Base-by-base conservation (phyloP, 2,797 vertebrate species). In the Diglossa cyanea region DNA sequence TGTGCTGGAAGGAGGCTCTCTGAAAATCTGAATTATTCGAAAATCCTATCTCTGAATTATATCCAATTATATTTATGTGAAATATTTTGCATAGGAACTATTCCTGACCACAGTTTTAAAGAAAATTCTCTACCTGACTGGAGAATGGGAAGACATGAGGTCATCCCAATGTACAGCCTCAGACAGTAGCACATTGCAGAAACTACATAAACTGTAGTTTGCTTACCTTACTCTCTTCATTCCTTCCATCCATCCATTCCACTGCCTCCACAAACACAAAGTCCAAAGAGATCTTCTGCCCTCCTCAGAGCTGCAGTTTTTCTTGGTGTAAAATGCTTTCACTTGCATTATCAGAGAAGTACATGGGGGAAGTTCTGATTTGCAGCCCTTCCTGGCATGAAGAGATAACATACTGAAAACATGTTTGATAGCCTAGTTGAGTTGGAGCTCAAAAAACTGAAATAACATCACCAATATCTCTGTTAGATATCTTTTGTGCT, bases 301-400 rank as follows among this genome's bases (percentile, higher is more conserved):
- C 19, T 71, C 17, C 7, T 73, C 35, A 85, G 66, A 62, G 53
- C 12, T 31, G 31, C 68, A 62, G 30, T 18, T 51, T 74, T 68
- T 65, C 11, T 33, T 37, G 4, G 0, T 35, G 19, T 13, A 48
- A 57, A 44, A 33, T 23, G 21, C 33, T 62, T 81, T 71, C 2
- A 1, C 20, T 50, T 33, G 24, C 20, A 33, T 72, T 71, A 53
- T 44, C 0, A 0, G 24, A 67, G 48, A 40, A 37, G 13, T 45
- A 54, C 9, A 13, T 8, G 7, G 19, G 14, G 17, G 6, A 25
- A 58, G 26, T 40, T 86, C 37, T 72, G 45, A 40, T 95, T 58
- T 94, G 57, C 35, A 80, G 53, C 6, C 17, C 24, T 60, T 80
- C 90, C 77, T 83, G 76, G 11, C 39, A 71, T 33, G 7, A 62